Percentiles rank a stretch among this genome's conserved stretches.
Evolutionary conservation across 2,113 vertebrate genomes (phyloP).

Genomic region (Numida meleagris): DNA sequence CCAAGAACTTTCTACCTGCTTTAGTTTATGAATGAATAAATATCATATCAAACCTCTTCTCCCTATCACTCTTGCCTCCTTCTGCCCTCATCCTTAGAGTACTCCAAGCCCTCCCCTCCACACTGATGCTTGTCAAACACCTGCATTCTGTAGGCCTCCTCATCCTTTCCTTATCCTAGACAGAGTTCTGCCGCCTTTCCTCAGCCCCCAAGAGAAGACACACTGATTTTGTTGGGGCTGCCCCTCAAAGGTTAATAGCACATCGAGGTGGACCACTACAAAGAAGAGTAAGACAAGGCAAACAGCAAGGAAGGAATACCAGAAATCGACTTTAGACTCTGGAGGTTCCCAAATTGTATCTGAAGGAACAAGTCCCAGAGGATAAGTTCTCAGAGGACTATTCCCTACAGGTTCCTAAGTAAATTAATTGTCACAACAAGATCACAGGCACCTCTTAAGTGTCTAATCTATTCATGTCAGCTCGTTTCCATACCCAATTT

Average conservation of each 20-base stretch:
- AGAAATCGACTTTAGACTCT: not conserved
- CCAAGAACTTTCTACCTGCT: conserved; percentile 41
- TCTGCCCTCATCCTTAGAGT: not conserved
- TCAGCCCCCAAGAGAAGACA: not conserved
- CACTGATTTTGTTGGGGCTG: not conserved
- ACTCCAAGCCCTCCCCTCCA: not conserved
- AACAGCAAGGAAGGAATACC: not conserved
- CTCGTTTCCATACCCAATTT: not conserved
- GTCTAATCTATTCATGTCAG: not conserved
- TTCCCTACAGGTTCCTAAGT: not conserved
- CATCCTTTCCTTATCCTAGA: not conserved
- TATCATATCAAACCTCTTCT: not conserved
- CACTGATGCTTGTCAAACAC: not conserved
- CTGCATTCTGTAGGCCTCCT: not conserved
- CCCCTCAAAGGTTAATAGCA: not conserved
- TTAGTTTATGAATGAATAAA: conserved; percentile 35
- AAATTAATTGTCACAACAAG: not conserved
- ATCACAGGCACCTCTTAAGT: not conserved
- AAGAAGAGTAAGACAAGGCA: not conserved
- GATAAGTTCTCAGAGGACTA: not conserved
- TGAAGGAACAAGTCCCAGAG: not conserved
- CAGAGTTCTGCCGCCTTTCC: not conserved
- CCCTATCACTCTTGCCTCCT: not conserved
- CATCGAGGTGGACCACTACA: not conserved
- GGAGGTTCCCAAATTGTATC: not conserved